Conservation (phyloP, 2,797 vertebrate genomes). For the Urophycis tenuis region DNA sequence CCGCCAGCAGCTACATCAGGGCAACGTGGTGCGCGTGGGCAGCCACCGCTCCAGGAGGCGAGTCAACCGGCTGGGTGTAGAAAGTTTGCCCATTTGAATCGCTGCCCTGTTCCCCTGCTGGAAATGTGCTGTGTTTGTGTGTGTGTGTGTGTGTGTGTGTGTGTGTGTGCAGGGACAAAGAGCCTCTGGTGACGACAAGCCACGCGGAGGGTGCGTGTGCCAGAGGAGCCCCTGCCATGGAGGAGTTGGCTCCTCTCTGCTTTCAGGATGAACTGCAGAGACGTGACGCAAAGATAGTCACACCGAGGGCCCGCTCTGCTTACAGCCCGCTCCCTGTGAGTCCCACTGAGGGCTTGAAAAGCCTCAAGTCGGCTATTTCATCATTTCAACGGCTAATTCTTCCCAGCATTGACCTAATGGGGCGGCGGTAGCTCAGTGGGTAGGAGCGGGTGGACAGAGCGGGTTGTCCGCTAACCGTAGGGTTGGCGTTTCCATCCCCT, state of each 20-base stretch:
- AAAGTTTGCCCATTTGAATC: background rate
- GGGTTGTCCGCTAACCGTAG: too few relatives aligned
- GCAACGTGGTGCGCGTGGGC: constrained; percentile 19
- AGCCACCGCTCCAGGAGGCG: constrained; percentile 1
- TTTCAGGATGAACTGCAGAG: constrained; percentile 39
- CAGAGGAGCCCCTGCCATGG: background rate
- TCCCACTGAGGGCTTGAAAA: background rate
- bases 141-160: too few relatives aligned
- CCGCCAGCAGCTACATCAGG: constrained; percentile 24
- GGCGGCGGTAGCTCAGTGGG: too few relatives aligned
- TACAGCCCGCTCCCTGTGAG: constrained; percentile 37
- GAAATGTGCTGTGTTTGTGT: background rate
- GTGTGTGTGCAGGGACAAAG: background rate
- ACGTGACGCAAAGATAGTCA: constrained; percentile 34
- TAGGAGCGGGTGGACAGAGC: too few relatives aligned
- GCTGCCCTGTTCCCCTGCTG: background rate
- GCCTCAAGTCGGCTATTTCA: background rate
- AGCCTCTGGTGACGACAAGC: background rate
- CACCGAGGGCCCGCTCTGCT: constrained; percentile 18
- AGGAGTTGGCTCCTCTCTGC: constrained; percentile 30
- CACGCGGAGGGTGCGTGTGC: background rate
- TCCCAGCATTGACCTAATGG: background rate
- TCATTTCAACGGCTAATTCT: background rate
- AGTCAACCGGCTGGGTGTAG: background rate
- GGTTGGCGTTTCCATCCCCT: too few relatives aligned